A percentile compares a stretch with the other conserved stretches of the same genome.
These are phyloP conservation scores for Florisuga fusca DNA, from an alignment of 2,797 vertebrate genomes.

Conservation along the genomic window DNA sequence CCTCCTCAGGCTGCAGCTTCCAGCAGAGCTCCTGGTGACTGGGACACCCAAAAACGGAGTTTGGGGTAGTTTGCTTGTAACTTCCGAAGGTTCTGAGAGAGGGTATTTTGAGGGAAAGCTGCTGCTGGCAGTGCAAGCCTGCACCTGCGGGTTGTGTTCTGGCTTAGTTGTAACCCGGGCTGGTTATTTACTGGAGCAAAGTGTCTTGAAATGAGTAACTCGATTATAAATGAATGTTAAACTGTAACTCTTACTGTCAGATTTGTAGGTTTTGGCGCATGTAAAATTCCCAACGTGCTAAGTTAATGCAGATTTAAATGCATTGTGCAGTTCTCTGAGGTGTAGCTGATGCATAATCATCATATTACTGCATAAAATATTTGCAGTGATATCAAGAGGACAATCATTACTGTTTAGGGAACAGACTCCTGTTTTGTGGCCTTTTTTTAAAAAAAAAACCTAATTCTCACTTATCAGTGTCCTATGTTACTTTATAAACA, in stretches of 20 bases:
- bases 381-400: not conserved
- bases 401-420: not conserved
- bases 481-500: not conserved
- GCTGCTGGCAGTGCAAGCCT: not conserved
- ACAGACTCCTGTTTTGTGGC: not conserved
- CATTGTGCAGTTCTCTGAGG: not conserved
- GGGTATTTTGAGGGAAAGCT: not conserved
- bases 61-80: not conserved
- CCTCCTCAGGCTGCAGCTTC: not conserved
- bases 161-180: not conserved
- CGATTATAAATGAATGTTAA: not conserved
- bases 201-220: not conserved
- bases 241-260: not conserved
- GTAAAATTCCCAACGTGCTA: not conserved
- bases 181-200: not conserved
- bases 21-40: fast-evolving
- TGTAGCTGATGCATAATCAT: not conserved
- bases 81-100: not conserved
- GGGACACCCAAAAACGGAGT: fast-evolving
- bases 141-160: not conserved
- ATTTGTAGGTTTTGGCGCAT: not conserved
- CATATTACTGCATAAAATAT: not conserved
- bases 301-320: not conserved
- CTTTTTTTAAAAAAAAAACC: not conserved
- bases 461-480: not conserved